These are phyloP conservation scores for Erpetoichthys calabaricus DNA, from an alignment of 2,797 vertebrate species.

Conservation along the genomic window DNA sequence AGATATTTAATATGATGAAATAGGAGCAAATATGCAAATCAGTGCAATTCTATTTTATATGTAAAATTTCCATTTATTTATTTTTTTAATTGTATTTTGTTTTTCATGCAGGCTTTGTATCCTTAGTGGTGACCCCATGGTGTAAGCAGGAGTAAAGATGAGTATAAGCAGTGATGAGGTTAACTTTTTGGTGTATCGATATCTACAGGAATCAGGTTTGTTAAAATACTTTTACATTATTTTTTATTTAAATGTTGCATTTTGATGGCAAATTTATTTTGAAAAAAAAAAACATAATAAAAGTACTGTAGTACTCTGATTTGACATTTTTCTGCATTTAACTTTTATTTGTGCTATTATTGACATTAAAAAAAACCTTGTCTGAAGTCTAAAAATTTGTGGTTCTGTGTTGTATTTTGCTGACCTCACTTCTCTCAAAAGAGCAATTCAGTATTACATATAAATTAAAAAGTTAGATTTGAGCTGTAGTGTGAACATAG, in stretches of 20 bases:
- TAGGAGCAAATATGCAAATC: conserved; percentile 12
- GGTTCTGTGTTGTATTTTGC: too few relatives aligned
- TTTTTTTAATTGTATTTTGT: conserved; percentile 28
- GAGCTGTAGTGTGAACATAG: too few relatives aligned
- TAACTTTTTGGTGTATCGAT: conserved; percentile 99
- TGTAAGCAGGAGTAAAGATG: conserved; percentile 98
- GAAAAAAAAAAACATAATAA: conserved; percentile 25
- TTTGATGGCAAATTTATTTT: conserved; percentile 7
- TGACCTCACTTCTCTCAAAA: too few relatives aligned
- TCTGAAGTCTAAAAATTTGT: too few relatives aligned
- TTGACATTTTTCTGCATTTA: too few relatives aligned
- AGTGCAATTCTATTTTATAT: conserved; percentile 22
- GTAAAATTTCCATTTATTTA: conserved; percentile 21
- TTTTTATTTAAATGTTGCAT: conserved; percentile 9
- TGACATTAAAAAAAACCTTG: too few relatives aligned
- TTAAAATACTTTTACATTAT: conserved; percentile 28
- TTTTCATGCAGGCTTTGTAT: conserved; percentile 38
- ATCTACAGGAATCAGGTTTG: conserved; percentile 96
- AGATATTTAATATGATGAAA: conserved; percentile 18
- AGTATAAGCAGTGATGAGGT: conserved; percentile 99
- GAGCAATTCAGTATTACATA: too few relatives aligned
- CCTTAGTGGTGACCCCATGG: conserved; percentile 97
- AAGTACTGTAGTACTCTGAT: too few relatives aligned
- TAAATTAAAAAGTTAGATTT: too few relatives aligned
- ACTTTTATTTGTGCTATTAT: too few relatives aligned